Evolutionary conservation across 1,140 invertebrate genomes (phyloP).

Genomic region (Drosophila aff.): DNA sequence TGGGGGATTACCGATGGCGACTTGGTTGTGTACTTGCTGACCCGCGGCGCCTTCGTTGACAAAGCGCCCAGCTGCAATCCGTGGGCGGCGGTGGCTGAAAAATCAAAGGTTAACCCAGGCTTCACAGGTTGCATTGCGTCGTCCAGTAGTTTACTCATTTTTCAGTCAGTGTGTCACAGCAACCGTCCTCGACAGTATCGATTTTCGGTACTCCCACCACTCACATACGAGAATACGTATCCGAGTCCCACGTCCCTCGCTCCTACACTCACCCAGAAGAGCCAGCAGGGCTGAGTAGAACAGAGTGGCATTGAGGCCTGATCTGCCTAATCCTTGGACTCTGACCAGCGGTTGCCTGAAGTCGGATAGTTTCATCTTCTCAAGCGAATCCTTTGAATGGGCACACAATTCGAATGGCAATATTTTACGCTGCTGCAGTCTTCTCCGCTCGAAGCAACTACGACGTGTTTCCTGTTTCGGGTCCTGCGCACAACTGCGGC

Average conservation of each 20-base stretch:
- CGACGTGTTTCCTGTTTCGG: slow-evolving; percentile 61
- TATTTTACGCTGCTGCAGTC: slow-evolving; percentile 44
- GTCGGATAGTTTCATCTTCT: slow-evolving; percentile 19
- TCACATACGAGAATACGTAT: background rate
- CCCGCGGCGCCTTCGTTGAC: slow-evolving; percentile 86
- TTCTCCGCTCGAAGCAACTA: slow-evolving; percentile 39
- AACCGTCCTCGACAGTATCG: slow-evolving; percentile 64
- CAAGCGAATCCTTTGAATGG: slow-evolving; percentile 16
- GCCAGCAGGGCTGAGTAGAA: slow-evolving; percentile 27
- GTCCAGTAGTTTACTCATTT: slow-evolving; percentile 33
- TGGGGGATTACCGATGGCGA: slow-evolving; percentile 85
- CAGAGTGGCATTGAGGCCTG: slow-evolving; percentile 5
- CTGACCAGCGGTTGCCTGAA: slow-evolving; percentile 4
- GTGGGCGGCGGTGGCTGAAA: slow-evolving; percentile 49
- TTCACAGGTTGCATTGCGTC: slow-evolving; percentile 31
- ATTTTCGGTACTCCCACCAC: slow-evolving; percentile 50
- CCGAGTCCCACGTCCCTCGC: slow-evolving; percentile 1
- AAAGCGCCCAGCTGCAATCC: slow-evolving; percentile 86
- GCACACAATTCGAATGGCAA: slow-evolving; percentile 25
- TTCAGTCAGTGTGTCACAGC: slow-evolving; percentile 66
- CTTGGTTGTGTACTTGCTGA: slow-evolving; percentile 87
- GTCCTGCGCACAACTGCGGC: slow-evolving; percentile 73
- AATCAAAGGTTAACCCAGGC: slow-evolving; percentile 17
- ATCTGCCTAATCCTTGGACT: slow-evolving; percentile 26
- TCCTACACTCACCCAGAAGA: slow-evolving; percentile 60